Conservation (phyloP, 2,797 vertebrate species). For the Distichodus sexfasciatus region DNA sequence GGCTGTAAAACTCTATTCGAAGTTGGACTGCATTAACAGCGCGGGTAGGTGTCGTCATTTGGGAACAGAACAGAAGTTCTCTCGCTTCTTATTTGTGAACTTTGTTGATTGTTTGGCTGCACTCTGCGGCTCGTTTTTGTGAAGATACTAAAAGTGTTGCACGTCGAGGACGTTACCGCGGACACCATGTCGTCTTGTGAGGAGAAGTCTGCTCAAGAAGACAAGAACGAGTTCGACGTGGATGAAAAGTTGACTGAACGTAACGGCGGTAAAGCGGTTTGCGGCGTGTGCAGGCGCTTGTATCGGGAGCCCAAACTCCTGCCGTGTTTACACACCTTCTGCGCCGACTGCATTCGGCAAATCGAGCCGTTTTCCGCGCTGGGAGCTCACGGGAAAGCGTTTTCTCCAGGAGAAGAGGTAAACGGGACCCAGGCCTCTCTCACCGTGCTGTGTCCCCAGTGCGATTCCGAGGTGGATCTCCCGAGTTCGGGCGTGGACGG, state of each 20-base stretch:
- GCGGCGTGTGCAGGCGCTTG: conserved; percentile 72
- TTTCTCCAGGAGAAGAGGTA: background rate
- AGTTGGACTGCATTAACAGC: too few relatives aligned
- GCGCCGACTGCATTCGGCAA: conserved; percentile 77
- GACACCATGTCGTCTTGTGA: conserved; percentile 20
- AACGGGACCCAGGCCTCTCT: conserved; percentile 31
- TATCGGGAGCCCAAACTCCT: conserved; percentile 81
- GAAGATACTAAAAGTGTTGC: too few relatives aligned
- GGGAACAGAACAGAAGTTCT: too few relatives aligned
- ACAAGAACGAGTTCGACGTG: background rate
- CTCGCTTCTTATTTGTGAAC: too few relatives aligned
- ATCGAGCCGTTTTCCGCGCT: conserved; percentile 73
- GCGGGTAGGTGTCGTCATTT: too few relatives aligned
- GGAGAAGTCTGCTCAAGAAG: conserved; percentile 4
- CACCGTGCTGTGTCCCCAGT: conserved; percentile 83
- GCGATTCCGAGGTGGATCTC: conserved; percentile 83
- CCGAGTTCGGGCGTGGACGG: conserved; percentile 76
- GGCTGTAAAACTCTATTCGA: too few relatives aligned
- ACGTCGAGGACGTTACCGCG: too few relatives aligned
- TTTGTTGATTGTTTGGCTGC: too few relatives aligned
- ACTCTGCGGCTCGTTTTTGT: too few relatives aligned
- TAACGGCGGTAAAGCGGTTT: too few relatives aligned
- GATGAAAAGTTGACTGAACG: background rate
- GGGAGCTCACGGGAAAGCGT: conserved; percentile 39
- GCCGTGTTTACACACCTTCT: conserved; percentile 88